These are phyloP conservation scores for Amphilophus citrinellus DNA, from an alignment of 2,113 vertebrate species.

Conservation along the genomic window DNA sequence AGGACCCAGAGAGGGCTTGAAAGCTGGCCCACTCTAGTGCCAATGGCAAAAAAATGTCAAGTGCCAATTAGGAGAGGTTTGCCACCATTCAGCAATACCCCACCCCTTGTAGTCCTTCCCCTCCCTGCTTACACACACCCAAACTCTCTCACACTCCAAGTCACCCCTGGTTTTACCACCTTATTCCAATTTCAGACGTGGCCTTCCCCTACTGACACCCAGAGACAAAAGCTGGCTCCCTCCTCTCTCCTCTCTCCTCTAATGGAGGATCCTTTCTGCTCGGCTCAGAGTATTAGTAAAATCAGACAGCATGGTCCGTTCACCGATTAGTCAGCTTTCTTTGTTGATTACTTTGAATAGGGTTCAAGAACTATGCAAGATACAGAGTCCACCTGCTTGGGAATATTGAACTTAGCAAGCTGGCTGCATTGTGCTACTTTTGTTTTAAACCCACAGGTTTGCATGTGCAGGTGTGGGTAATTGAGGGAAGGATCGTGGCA, in stretches of 20 bases:
- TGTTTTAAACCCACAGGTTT: constrained; percentile 22
- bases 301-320: constrained; percentile 56
- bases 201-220: constrained; percentile 70
- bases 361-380: constrained; percentile 53
- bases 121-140: constrained; percentile 68
- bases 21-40: constrained; percentile 82
- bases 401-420: constrained; percentile 31
- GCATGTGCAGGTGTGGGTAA: constrained; percentile 40
- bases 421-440: constrained; percentile 23
- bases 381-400: constrained; percentile 56
- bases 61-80: constrained; percentile 87
- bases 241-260: constrained; percentile 58
- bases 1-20: constrained; percentile 82
- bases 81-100: constrained; percentile 81
- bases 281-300: constrained; percentile 56
- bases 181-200: constrained; percentile 60
- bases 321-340: constrained; percentile 68
- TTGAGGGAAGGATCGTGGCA: neutral
- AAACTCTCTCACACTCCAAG: constrained; percentile 79
- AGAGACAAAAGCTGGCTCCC: constrained; percentile 72
- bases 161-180: constrained; percentile 61
- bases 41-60: constrained; percentile 86
- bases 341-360: constrained; percentile 67
- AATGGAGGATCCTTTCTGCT: constrained; percentile 72
- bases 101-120: constrained; percentile 74